These are phyloP conservation scores for Orthonevra nobilis DNA, from an alignment of 2,888 invertebrate genomes.

Conservation along the genomic window DNA sequence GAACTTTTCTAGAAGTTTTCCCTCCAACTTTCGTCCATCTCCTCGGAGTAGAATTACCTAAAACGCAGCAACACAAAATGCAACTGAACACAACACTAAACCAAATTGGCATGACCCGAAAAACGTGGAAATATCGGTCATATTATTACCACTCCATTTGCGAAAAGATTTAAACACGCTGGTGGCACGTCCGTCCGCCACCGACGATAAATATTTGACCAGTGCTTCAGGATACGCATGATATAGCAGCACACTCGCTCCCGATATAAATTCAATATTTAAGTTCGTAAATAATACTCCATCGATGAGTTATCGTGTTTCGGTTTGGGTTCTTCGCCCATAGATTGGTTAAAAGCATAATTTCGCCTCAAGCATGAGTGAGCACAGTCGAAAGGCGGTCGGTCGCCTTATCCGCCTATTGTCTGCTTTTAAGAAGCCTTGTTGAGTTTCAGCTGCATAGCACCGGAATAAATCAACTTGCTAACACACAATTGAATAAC, in stretches of 20 bases:
- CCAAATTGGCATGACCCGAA: constrained; percentile 4
- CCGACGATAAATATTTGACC: constrained; percentile 56
- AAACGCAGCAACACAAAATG: constrained; percentile 14
- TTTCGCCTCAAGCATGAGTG: constrained; percentile 43
- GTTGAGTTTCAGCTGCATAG: constrained; percentile 46
- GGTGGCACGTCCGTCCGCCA: constrained; percentile 8
- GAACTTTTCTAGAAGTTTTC: constrained; percentile 29
- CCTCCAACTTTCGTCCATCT: not conserved
- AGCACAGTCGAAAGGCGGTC: constrained; percentile 29
- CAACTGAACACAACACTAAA: constrained; percentile 9
- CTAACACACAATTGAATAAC: constrained; percentile 28
- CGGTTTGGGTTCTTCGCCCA: constrained; percentile 39
- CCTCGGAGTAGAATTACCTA: constrained; percentile 24
- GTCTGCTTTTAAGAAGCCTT: constrained; percentile 32
- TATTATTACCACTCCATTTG: constrained; percentile 63
- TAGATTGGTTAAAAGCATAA: constrained; percentile 47
- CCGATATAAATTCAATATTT: constrained; percentile 62
- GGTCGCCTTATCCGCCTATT: not conserved
- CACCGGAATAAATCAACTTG: constrained; percentile 55
- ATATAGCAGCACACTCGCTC: constrained; percentile 12
- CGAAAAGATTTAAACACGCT: constrained; percentile 30
- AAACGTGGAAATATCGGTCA: not conserved
- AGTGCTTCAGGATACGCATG: constrained; percentile 15
- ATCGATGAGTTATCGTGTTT: constrained; percentile 49
- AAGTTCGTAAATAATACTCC: constrained; percentile 52